Percentiles rank a stretch among this genome's conserved stretches.
phyloP scores from a whole-genome alignment of 2,113 vertebrate genomes.

The Crotalus tigris region DNA sequence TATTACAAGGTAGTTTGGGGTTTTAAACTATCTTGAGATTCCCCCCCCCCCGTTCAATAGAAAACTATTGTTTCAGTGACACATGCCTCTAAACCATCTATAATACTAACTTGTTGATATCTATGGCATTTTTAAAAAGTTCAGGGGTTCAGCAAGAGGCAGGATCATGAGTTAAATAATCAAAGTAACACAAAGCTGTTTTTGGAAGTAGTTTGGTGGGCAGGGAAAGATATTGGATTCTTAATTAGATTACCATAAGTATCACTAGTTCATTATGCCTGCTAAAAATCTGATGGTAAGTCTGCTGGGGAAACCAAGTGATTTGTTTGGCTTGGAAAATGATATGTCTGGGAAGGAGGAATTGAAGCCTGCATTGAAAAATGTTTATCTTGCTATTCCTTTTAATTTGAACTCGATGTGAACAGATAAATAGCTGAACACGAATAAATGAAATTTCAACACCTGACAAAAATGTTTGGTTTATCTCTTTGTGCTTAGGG shows the following conservation, averaged over 20 bases:
- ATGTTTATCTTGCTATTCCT: fast-evolving
- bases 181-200: constrained; percentile 15
- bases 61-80: background rate
- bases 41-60: background rate
- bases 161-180: background rate
- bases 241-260: constrained; percentile 49
- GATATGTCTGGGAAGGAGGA: background rate
- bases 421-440: background rate
- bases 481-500: background rate
- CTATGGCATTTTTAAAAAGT: background rate
- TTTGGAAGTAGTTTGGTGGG: constrained; percentile 40
- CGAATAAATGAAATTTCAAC: background rate
- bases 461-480: background rate
- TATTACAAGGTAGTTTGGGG: background rate
- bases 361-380: background rate
- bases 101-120: background rate
- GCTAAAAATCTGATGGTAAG: constrained; percentile 1
- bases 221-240: constrained; percentile 37
- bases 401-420: background rate
- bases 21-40: background rate
- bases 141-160: background rate
- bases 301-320: background rate
- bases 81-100: background rate
- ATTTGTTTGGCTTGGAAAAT: background rate
- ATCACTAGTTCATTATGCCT: constrained; percentile 30